Percentiles rank a stretch among this genome's conserved stretches.
Conservation (phyloP, 2,797 vertebrate genomes). For the Peromyscus aztecus region DNA sequence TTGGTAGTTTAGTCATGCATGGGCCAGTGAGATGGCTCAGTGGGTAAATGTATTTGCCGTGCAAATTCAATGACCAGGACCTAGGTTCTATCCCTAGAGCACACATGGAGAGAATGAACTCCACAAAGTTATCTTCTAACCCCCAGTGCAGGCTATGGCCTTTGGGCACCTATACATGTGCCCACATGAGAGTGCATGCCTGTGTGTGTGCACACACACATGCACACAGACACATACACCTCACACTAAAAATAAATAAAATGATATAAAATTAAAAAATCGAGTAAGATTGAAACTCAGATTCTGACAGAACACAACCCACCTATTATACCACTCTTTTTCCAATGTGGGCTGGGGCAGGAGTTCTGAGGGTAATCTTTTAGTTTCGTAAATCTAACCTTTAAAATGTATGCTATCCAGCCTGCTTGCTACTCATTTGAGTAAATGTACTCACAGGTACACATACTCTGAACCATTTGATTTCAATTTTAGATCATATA, state of each 20-base stretch:
- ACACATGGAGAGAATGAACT: not conserved
- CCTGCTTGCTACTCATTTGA: not conserved
- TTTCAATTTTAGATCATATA: not conserved
- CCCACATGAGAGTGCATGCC: not conserved
- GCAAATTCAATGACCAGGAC: not conserved
- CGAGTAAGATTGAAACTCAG: not conserved
- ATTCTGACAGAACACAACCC: not conserved
- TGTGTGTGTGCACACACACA: fast-evolving
- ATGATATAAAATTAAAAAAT: not conserved
- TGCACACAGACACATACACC: not conserved
- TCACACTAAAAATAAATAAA: not conserved
- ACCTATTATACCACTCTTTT: not conserved
- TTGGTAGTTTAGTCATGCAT: not conserved
- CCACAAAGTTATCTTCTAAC: not conserved
- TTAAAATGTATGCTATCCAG: not conserved
- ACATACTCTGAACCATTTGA: not conserved
- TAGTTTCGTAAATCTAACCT: not conserved
- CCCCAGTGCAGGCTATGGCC: not conserved
- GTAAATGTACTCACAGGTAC: too few relatives aligned
- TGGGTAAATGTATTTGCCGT: not conserved
- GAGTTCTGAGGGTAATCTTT: not conserved
- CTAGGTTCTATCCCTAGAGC: not conserved
- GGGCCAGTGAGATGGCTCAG: not conserved
- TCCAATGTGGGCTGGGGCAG: not conserved
- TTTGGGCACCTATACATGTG: not conserved